A percentile compares a stretch with the other conserved stretches of the same genome.
phyloP scores from a whole-genome alignment of 2,113 vertebrate genomes.

The Camelus bactrianus region DNA sequence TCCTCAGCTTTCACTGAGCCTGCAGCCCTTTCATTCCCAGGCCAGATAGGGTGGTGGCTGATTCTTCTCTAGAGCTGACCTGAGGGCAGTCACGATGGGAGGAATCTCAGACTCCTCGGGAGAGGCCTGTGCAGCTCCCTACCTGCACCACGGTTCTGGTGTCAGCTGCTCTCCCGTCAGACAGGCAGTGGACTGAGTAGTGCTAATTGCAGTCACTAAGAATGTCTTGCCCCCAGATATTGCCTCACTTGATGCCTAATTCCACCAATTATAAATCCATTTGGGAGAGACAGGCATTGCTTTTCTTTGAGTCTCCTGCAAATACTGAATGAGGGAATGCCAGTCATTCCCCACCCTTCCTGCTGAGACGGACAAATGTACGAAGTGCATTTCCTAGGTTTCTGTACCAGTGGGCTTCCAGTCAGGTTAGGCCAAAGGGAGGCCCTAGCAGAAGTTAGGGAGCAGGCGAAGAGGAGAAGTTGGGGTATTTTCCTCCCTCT shows the following conservation, averaged over 20 bases:
- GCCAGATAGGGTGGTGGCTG: neutral
- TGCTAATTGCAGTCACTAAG: neutral
- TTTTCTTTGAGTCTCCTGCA: neutral
- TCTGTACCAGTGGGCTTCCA: neutral
- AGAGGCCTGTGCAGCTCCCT: neutral
- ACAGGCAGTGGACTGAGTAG: neutral
- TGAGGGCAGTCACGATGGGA: fast-evolving
- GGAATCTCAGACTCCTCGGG: neutral
- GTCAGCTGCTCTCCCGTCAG: neutral
- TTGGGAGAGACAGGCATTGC: neutral
- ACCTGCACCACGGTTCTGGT: neutral
- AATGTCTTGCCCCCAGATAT: neutral
- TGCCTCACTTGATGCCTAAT: neutral
- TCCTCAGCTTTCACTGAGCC: neutral
- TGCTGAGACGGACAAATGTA: neutral
- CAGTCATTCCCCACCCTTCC: neutral
- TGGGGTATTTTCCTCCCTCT: neutral
- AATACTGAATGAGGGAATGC: neutral
- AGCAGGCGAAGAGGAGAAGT: neutral
- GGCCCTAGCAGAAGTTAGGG: neutral
- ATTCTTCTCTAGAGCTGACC: neutral
- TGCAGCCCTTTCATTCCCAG: neutral
- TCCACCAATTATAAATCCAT: neutral
- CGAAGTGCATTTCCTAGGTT: neutral
- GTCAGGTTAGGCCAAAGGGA: neutral